phyloP scores from a whole-genome alignment of 53 echinoderm and acorn worm species.

The Temnopleurus reevesii region DNA sequence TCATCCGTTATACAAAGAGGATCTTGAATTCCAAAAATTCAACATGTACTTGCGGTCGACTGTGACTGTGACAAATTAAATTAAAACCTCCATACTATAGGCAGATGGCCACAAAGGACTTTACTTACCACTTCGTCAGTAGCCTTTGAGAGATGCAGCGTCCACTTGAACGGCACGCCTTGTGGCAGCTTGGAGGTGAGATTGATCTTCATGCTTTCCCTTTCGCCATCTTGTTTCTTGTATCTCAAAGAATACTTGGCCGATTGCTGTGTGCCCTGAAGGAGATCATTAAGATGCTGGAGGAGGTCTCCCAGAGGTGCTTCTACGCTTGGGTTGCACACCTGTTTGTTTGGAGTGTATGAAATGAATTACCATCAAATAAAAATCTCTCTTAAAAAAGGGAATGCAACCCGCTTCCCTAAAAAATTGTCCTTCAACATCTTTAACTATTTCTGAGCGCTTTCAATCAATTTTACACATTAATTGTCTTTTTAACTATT shows the following conservation, averaged over 20 bases:
- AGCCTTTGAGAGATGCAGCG: slow-evolving; percentile 59
- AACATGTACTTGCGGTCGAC: no score
- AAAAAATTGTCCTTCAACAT: no score
- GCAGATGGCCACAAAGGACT: no score
- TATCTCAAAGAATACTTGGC: slow-evolving; percentile 53
- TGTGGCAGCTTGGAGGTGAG: slow-evolving; percentile 73
- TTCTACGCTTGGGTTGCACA: slow-evolving; percentile 87
- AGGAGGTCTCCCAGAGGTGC: slow-evolving; percentile 77
- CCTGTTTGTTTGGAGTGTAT: slow-evolving; percentile 32
- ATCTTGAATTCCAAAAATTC: no score
- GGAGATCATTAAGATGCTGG: slow-evolving; percentile 77
- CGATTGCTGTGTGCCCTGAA: slow-evolving; percentile 47
- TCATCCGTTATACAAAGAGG: no score
- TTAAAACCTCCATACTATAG: no score
- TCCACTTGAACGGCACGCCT: slow-evolving; percentile 89
- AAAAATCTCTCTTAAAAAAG: no score
- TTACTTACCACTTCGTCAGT: slow-evolving; percentile 64
- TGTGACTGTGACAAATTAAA: no score
- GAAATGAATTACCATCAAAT: neutral
- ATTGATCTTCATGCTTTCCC: slow-evolving; percentile 38
- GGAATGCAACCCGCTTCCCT: no score
- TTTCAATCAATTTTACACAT: no score
- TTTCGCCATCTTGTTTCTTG: neutral
- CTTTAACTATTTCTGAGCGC: no score
- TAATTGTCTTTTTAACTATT: no score